Conservation (phyloP, 1,140 invertebrate species). For the Drosophila yakuba region DNA sequence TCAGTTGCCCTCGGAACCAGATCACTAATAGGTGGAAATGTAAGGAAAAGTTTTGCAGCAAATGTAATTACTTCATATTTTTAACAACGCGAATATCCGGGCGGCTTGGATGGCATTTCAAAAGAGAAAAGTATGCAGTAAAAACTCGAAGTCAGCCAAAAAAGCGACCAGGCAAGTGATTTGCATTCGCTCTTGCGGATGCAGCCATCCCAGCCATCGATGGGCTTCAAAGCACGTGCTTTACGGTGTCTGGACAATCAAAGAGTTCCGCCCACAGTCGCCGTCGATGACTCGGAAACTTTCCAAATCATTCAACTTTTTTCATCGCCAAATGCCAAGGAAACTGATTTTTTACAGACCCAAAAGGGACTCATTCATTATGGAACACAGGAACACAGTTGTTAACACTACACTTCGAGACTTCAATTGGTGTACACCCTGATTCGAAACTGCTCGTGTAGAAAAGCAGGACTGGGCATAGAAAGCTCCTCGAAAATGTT, state of each 20-base stretch:
- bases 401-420: too few species aligned
- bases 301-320: constrained; percentile 5
- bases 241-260: constrained; percentile 31
- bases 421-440: too few species aligned
- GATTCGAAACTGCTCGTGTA: too few species aligned
- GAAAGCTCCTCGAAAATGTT: too few species aligned
- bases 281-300: constrained; percentile 15
- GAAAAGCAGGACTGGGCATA: too few species aligned
- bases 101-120: too few species aligned
- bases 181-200: constrained; percentile 21
- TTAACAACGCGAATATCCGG: too few species aligned
- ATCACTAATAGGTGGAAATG: neutral
- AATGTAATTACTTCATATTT: too few species aligned
- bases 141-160: constrained; percentile 28
- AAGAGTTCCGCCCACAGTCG: constrained; percentile 14
- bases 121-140: constrained; percentile 21
- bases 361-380: too few species aligned
- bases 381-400: too few species aligned
- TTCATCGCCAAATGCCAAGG: neutral
- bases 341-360: neutral
- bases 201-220: constrained; percentile 15
- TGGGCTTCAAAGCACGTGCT: constrained; percentile 38
- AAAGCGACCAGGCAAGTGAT: constrained; percentile 43
- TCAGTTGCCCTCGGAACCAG: constrained; percentile 13
- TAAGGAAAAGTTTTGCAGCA: too few species aligned